Evolutionary conservation across 23 tunicate species (phyloP), one percentile per base, ranked within the genome.

Genomic region (Ciona savignyi): DNA sequence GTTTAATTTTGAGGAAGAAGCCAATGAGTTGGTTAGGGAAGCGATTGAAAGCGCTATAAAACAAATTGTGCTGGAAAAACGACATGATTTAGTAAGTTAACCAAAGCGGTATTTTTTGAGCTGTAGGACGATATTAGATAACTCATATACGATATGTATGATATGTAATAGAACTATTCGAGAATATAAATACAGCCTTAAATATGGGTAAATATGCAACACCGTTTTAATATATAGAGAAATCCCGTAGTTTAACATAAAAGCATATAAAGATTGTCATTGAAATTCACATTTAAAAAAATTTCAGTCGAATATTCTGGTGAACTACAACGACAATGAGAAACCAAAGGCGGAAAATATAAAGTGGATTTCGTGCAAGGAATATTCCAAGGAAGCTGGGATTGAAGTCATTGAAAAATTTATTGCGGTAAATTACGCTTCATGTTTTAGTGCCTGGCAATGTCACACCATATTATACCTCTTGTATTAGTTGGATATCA

Each of bases 401-500:
- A 30, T 67, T 32, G 65, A 77, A 32, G 84, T 82, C 65, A 82
- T 88, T 71, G 81, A 78, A 51, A 60, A 83, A 25, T 88, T 88
- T 69, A 62, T 78, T 22, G 27, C 70, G n/a, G 96, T 88, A 49
- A 65, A 77, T 42, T 9, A 60, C 23, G 27, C 19, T 61, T 76
- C 23, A n/a, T n/a, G n/a, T n/a, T n/a, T n/a, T n/a, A n/a, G n/a
- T n/a, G n/a, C n/a, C n/a, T n/a, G n/a, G n/a, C n/a, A n/a, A n/a
- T n/a, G n/a, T n/a, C n/a, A n/a, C n/a, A n/a, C n/a, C n/a, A n/a
- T n/a, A n/a, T n/a, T n/a, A n/a, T n/a, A n/a, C n/a, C n/a, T n/a
- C n/a, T n/a, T n/a, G n/a, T n/a, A n/a, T n/a, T n/a, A n/a, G n/a
- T n/a, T n/a, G n/a, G n/a, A n/a, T n/a, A n/a, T n/a, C n/a, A n/a